Percentiles rank a stretch among this genome's conserved stretches.
Evolutionary conservation across 1,140 invertebrate genomes (phyloP).

Genomic region (Argopecten irradians): DNA sequence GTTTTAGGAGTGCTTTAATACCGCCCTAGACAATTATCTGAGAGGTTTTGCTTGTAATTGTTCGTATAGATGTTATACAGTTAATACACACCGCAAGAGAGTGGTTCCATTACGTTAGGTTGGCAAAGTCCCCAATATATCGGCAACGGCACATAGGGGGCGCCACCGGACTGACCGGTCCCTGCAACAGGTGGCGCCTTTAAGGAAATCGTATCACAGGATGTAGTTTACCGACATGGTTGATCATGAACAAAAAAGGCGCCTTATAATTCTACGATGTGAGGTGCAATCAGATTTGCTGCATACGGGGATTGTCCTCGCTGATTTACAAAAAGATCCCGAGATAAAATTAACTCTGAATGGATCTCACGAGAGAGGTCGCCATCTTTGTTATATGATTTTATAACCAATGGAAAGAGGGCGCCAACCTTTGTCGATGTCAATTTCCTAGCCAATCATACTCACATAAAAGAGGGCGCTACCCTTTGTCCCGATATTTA

Average conservation of each 20-base stretch:
- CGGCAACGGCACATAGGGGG: neutral
- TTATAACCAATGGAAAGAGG: too few relatives aligned
- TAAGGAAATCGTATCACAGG: neutral
- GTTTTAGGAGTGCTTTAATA: conserved; percentile 22
- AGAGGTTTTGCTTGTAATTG: conserved; percentile 22
- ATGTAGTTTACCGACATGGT: neutral
- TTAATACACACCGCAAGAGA: neutral
- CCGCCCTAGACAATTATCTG: conserved; percentile 20
- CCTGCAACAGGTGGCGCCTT: neutral
- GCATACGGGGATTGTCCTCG: too few relatives aligned
- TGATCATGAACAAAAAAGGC: too few relatives aligned
- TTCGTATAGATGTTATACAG: conserved; percentile 4
- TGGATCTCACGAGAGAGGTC: neutral
- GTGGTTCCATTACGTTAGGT: neutral
- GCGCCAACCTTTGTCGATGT: too few relatives aligned
- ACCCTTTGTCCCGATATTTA: too few relatives aligned
- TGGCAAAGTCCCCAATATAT: neutral
- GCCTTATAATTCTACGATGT: too few relatives aligned
- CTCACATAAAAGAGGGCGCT: neutral
- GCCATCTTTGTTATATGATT: neutral
- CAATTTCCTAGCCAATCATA: neutral
- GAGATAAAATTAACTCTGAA: neutral
- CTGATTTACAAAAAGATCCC: neutral
- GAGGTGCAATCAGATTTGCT: too few relatives aligned
- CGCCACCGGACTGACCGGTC: neutral